Conservation (phyloP, 2,888 invertebrate genomes). For the Gymnoscelis rufifasciata region DNA sequence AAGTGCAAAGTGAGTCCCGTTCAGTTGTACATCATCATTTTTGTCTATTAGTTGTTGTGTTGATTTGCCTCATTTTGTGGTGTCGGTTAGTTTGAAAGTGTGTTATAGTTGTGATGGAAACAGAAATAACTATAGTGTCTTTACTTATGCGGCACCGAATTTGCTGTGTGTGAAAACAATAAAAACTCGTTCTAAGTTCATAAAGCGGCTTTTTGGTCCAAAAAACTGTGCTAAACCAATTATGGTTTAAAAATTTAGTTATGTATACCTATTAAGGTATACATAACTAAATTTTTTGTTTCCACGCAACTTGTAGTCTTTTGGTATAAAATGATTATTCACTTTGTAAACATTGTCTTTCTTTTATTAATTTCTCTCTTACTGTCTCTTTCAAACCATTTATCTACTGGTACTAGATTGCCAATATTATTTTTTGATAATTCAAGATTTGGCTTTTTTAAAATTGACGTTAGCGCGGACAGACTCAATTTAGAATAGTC, state of each 20-base stretch:
- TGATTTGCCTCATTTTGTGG: conserved; percentile 5
- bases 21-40: conserved; percentile 21
- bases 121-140: background rate
- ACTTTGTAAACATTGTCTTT: background rate
- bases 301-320: too few species aligned
- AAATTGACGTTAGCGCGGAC: conserved; percentile 1
- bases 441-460: too few species aligned
- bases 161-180: too few species aligned
- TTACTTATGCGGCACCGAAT: too few species aligned
- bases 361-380: background rate
- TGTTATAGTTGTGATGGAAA: conserved; percentile 10
- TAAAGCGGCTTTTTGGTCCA: too few species aligned
- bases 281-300: too few species aligned
- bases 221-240: too few species aligned
- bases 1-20: conserved; percentile 58
- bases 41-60: conserved; percentile 14
- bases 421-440: background rate
- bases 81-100: conserved; percentile 4
- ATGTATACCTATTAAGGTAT: too few species aligned
- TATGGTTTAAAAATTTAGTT: too few species aligned
- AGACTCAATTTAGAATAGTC: background rate
- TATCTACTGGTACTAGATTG: background rate
- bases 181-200: too few species aligned
- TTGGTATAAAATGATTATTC: background rate
- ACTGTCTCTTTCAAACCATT: background rate